phyloP scores from a whole-genome alignment of 2,888 invertebrate genomes.

The Labia minor region DNA sequence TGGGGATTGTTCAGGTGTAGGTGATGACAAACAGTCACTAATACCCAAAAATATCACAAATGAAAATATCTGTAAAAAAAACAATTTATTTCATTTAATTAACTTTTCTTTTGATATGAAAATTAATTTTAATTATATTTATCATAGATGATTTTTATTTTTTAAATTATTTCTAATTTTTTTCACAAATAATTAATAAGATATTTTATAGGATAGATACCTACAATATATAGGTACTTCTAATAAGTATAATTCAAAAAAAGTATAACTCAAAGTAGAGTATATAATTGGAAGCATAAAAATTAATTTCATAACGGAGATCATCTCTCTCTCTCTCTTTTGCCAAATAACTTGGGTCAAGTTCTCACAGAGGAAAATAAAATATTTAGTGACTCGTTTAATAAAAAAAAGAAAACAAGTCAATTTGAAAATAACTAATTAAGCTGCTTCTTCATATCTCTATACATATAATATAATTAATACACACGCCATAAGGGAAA shows the following conservation, averaged over 20 bases:
- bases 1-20: neutral
- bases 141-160: no score
- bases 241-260: no score
- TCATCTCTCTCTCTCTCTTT: no score
- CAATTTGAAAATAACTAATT: neutral
- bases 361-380: conserved; percentile 5
- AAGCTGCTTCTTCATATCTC: neutral
- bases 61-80: neutral
- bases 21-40: neutral
- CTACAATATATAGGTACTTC: no score
- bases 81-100: neutral
- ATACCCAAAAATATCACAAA: neutral
- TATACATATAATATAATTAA: neutral
- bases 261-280: no score
- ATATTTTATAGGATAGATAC: no score
- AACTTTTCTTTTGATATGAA: neutral
- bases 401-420: neutral
- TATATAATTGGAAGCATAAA: no score
- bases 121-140: no score
- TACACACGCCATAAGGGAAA: neutral
- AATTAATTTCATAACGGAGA: neutral
- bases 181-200: no score
- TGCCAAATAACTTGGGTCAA: neutral
- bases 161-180: no score
- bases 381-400: neutral